These are phyloP conservation scores for Corvus moneduloides DNA, from an alignment of 2,113 vertebrate genomes.

Conservation along the genomic window DNA sequence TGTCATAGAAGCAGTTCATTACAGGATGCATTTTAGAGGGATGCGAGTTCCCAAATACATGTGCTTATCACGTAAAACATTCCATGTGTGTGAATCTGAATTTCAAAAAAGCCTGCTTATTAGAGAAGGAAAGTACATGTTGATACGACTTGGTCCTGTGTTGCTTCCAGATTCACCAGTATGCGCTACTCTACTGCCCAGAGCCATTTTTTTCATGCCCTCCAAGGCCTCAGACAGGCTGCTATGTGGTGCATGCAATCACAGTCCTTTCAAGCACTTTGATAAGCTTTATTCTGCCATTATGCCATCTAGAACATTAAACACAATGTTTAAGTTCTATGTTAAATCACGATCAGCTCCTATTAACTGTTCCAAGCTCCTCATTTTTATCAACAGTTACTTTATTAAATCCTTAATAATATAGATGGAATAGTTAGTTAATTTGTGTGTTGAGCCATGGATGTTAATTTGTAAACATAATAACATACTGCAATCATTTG, in stretches of 20 bases:
- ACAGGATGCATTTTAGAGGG: slow-evolving; percentile 37
- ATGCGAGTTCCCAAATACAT: neutral
- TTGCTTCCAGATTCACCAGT: slow-evolving; percentile 8
- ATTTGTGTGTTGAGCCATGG: slow-evolving; percentile 84
- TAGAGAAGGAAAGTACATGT: neutral
- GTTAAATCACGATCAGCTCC: slow-evolving; percentile 73
- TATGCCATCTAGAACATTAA: slow-evolving; percentile 76
- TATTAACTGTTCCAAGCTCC: slow-evolving; percentile 73
- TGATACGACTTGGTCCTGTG: neutral
- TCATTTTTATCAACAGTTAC: slow-evolving; percentile 81
- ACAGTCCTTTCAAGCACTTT: slow-evolving; percentile 28
- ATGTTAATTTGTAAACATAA: slow-evolving; percentile 87
- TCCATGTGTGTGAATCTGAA: slow-evolving; percentile 38
- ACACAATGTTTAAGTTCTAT: slow-evolving; percentile 67
- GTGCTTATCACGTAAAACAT: slow-evolving; percentile 31
- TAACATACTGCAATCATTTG: slow-evolving; percentile 86
- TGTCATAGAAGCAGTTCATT: slow-evolving; percentile 41
- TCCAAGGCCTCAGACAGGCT: neutral
- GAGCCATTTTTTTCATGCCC: neutral
- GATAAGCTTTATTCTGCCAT: slow-evolving; percentile 68
- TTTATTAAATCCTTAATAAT: slow-evolving; percentile 86
- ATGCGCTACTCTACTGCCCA: neutral
- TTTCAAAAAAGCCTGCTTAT: neutral
- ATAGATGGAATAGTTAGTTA: slow-evolving; percentile 84
- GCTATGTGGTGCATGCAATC: neutral